A percentile compares a stretch with the other conserved stretches of the same genome.
Conservation (phyloP, 2,888 invertebrate genomes). For the Dorcus hopei region DNA sequence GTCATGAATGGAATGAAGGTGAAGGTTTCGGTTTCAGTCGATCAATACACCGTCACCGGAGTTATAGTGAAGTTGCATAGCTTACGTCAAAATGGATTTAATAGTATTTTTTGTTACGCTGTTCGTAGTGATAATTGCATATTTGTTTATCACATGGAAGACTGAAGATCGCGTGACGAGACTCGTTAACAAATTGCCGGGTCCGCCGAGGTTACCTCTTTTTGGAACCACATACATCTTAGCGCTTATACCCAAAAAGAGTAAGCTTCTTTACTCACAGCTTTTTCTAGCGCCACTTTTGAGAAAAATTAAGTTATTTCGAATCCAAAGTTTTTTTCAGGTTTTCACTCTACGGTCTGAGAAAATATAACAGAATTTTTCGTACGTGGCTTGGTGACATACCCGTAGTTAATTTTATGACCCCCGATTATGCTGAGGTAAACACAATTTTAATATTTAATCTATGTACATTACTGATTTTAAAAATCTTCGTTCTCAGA, state of each 20-base stretch:
- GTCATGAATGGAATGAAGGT: too few relatives aligned
- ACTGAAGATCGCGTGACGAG: too few relatives aligned
- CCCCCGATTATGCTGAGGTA: neutral
- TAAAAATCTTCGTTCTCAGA: conserved; percentile 21
- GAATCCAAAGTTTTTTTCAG: neutral
- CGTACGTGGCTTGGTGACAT: neutral
- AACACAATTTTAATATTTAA: neutral
- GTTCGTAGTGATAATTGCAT: too few relatives aligned
- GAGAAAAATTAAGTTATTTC: neutral
- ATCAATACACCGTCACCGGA: too few relatives aligned
- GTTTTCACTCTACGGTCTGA: neutral
- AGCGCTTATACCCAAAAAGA: conserved; percentile 18
- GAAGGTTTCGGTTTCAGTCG: too few relatives aligned
- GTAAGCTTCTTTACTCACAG: conserved; percentile 13
- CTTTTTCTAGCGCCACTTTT: neutral
- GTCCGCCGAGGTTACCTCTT: conserved; percentile 24
- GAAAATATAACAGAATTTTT: neutral
- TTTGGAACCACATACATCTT: conserved; percentile 25
- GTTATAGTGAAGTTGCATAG: too few relatives aligned
- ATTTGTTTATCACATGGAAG: too few relatives aligned
- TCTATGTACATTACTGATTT: too few relatives aligned
- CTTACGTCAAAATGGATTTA: too few relatives aligned
- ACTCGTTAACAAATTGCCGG: conserved; percentile 13
- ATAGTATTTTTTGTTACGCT: too few relatives aligned
- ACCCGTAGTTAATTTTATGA: neutral